phyloP scores from a whole-genome alignment of 2,797 vertebrate genomes.

The Spea hammondii region DNA sequence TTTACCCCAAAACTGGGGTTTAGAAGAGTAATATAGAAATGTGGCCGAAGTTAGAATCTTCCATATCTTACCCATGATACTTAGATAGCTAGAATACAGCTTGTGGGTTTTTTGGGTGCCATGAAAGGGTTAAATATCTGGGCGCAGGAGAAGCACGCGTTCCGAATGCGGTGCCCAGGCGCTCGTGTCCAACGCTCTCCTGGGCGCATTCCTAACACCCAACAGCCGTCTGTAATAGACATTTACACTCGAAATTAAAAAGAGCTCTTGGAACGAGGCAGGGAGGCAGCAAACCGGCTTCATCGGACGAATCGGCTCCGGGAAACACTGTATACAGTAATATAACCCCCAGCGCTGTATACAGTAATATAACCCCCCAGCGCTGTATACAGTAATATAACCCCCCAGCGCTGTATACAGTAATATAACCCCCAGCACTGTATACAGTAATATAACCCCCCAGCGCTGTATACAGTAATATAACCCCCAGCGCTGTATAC shows the following conservation, averaged over 20 bases:
- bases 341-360: too few species aligned
- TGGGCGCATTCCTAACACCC: constrained; percentile 46
- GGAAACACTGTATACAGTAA: constrained; percentile 16
- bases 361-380: too few species aligned
- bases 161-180: constrained; percentile 28
- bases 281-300: constrained; percentile 34
- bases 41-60: too few species aligned
- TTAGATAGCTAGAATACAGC: not conserved
- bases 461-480: too few species aligned
- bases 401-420: too few species aligned
- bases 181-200: constrained; percentile 32
- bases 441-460: too few species aligned
- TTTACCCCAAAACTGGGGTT: too few species aligned
- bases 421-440: too few species aligned
- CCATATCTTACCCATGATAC: too few species aligned
- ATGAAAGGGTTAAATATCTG: constrained; percentile 13
- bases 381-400: too few species aligned
- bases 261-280: constrained; percentile 27
- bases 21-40: too few species aligned
- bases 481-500: too few species aligned
- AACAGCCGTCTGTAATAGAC: constrained; percentile 46
- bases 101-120: not conserved
- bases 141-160: constrained; percentile 14
- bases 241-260: constrained; percentile 49
- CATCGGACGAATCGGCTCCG: constrained; percentile 48